Evolutionary conservation across 2,888 invertebrate species (phyloP).

Genomic region (Sphaerophoria taeniata): DNA sequence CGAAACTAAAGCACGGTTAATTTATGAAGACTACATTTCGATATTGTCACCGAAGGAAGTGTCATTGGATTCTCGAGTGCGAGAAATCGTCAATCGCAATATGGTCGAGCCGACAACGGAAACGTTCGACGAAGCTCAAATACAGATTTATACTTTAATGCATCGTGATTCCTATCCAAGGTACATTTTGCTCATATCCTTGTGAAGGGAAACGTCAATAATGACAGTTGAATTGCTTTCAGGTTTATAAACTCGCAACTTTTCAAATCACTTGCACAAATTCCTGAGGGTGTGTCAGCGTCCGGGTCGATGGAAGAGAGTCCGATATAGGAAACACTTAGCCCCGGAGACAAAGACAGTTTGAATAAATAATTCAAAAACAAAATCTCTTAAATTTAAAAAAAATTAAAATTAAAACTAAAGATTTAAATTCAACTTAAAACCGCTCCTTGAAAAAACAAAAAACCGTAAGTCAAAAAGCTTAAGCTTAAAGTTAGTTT

Average conservation of each 20-base stretch:
- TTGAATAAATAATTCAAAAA: slow-evolving; percentile 58
- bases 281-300: slow-evolving; percentile 83
- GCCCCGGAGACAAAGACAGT: slow-evolving; percentile 74
- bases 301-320: slow-evolving; percentile 82
- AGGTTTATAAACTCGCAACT: slow-evolving; percentile 95
- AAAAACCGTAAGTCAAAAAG: slow-evolving; percentile 40
- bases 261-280: slow-evolving; percentile 93
- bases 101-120: slow-evolving; percentile 98
- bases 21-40: slow-evolving; percentile 99
- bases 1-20: slow-evolving; percentile 98
- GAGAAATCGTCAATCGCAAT: slow-evolving; percentile 98
- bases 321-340: slow-evolving; percentile 80
- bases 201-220: no score
- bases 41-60: slow-evolving; percentile 99
- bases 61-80: slow-evolving; percentile 98
- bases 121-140: slow-evolving; percentile 99
- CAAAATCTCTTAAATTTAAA: slow-evolving; percentile 30
- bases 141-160: slow-evolving; percentile 99
- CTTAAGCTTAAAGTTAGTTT: slow-evolving; percentile 57
- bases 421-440: slow-evolving; percentile 5
- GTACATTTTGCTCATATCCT: slow-evolving; percentile 77
- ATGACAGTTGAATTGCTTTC: neutral
- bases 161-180: slow-evolving; percentile 99
- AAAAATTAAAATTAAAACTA: no score
- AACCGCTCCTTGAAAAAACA: slow-evolving; percentile 31